Conservation (phyloP, 2,113 vertebrate species). For the Coptodon rendalli region DNA sequence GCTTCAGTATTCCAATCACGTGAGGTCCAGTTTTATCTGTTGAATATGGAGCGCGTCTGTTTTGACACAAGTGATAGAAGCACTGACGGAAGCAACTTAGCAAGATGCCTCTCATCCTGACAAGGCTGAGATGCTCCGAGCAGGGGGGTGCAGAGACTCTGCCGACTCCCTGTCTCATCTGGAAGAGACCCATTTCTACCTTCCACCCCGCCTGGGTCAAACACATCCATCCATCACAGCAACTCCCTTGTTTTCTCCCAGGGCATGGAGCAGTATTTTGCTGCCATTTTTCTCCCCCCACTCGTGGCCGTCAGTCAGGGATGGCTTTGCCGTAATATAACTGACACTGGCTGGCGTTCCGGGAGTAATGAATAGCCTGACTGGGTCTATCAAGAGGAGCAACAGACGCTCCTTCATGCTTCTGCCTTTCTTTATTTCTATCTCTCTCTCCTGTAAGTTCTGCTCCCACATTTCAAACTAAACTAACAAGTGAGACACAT, state of each 20-base stretch:
- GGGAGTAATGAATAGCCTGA: conserved; percentile 64
- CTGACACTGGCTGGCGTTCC: conserved; percentile 54
- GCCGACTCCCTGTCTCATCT: conserved; percentile 55
- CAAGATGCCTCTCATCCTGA: conserved; percentile 58
- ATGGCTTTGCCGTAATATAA: conserved; percentile 61
- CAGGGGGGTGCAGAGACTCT: conserved; percentile 50
- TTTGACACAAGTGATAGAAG: conserved; percentile 61
- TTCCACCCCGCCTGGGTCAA: conserved; percentile 71
- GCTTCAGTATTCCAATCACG: conserved; percentile 43
- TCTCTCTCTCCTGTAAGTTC: not conserved
- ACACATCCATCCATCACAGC: conserved; percentile 74
- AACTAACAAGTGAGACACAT: not conserved
- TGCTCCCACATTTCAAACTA: conserved; percentile 7
- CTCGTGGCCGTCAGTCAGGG: conserved; percentile 62
- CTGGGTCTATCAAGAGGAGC: conserved; percentile 50
- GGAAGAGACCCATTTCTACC: conserved; percentile 46
- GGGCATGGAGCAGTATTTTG: conserved; percentile 48
- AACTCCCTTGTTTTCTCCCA: conserved; percentile 37
- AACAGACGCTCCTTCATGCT: conserved; percentile 21
- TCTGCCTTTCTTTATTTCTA: not conserved
- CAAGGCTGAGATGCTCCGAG: conserved; percentile 42
- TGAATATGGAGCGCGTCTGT: conserved; percentile 62
- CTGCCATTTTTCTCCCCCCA: conserved; percentile 57
- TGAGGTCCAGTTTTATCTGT: conserved; percentile 36
- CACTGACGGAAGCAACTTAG: conserved; percentile 55